Evolutionary conservation across 2,888 invertebrate genomes (phyloP).

Genomic region (Coelinius sp.): DNA sequence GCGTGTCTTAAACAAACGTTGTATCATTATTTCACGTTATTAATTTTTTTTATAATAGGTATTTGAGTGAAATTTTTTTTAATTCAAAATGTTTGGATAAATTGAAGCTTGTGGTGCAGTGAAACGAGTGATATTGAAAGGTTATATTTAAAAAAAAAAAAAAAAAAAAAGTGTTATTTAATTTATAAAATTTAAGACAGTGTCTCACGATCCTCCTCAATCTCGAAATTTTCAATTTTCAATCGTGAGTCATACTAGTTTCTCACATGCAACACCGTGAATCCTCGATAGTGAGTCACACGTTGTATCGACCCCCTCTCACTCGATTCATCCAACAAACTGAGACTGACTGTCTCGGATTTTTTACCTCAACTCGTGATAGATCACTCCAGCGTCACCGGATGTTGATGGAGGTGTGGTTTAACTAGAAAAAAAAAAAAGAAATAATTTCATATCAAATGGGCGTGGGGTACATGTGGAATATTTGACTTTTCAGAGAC

Average conservation of each 20-base stretch:
- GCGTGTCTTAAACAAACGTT: constrained; percentile 19
- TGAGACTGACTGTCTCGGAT: constrained; percentile 22
- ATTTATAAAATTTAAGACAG: background rate
- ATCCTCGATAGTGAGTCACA: constrained; percentile 40
- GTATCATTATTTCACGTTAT: constrained; percentile 2
- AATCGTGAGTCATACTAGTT: constrained; percentile 20
- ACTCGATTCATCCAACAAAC: constrained; percentile 27
- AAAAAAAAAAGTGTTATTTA: background rate
- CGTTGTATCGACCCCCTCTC: constrained; percentile 26
- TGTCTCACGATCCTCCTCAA: background rate
- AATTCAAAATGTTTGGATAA: background rate
- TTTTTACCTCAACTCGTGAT: constrained; percentile 11
- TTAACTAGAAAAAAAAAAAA: background rate
- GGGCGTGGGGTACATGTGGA: background rate
- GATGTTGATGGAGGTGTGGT: constrained; percentile 6
- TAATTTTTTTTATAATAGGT: background rate
- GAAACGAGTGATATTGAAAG: background rate
- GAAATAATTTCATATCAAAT: background rate
- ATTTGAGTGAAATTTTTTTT: background rate
- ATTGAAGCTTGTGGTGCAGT: background rate
- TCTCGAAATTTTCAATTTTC: background rate
- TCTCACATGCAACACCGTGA: constrained; percentile 28
- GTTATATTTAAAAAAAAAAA: background rate
- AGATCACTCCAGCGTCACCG: constrained; percentile 9
- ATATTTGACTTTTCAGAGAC: background rate